Evolutionary conservation across 1,140 invertebrate species (phyloP).

Genomic region (Papilio xuthus): DNA sequence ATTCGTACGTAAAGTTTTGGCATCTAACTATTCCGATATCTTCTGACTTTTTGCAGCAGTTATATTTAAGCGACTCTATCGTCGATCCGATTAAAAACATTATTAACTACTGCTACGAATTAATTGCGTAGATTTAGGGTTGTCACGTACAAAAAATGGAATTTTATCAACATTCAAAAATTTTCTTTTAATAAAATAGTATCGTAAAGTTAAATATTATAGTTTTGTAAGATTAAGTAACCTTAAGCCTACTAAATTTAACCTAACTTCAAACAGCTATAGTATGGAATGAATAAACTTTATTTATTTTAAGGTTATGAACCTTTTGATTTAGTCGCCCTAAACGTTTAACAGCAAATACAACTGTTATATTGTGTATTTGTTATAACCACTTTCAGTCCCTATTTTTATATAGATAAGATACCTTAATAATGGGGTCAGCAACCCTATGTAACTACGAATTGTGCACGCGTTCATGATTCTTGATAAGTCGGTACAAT

Average conservation of each 20-base stretch:
- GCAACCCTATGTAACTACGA: not conserved
- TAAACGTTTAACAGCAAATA: no score
- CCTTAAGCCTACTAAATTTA: no score
- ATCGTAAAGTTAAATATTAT: no score
- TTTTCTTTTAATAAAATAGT: not conserved
- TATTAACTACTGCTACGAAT: not conserved
- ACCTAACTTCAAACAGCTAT: no score
- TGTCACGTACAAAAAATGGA: not conserved
- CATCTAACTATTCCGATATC: not conserved
- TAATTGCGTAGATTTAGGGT: constrained; percentile 2
- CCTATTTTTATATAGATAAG: no score
- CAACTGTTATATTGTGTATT: no score
- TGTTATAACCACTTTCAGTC: no score
- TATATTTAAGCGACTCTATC: not conserved
- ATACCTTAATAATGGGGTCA: not conserved
- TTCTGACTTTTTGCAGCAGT: not conserved
- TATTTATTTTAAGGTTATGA: no score
- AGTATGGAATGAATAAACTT: no score
- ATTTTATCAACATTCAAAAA: not conserved
- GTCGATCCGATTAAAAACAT: not conserved
- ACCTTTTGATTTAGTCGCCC: no score
- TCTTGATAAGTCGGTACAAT: constrained; percentile 26
- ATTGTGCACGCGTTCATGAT: not conserved
- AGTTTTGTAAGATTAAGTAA: no score
- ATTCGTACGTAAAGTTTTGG: not conserved